Evolutionary conservation across 1,140 invertebrate species (phyloP).

Genomic region (Drosophila insularis): DNA sequence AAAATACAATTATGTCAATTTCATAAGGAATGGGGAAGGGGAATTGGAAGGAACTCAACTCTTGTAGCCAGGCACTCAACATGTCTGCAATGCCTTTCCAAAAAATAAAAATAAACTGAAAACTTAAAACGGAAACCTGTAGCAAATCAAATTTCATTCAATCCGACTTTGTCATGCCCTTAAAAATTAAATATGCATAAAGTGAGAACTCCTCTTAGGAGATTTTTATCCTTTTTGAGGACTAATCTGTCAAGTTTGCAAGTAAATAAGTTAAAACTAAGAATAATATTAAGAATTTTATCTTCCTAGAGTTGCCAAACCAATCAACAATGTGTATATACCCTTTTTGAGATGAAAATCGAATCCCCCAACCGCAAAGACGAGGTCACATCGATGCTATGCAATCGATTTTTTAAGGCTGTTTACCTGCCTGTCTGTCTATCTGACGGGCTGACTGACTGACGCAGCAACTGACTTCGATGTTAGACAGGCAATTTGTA

Average conservation of each 20-base stretch:
- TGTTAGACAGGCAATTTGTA: slow-evolving; percentile 77
- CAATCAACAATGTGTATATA: neutral
- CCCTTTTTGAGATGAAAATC: neutral
- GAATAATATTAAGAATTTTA: too few species aligned
- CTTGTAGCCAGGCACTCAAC: slow-evolving; percentile 40
- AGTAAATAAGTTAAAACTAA: too few species aligned
- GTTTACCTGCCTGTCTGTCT: slow-evolving; percentile 55
- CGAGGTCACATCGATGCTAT: slow-evolving; percentile 65
- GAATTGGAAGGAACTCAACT: slow-evolving; percentile 2
- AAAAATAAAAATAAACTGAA: slow-evolving; percentile 31
- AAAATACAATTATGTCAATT: slow-evolving; percentile 55
- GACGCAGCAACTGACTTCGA: slow-evolving; percentile 32
- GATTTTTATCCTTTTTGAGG: too few species aligned
- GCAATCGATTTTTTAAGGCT: slow-evolving; percentile 63
- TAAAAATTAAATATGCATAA: too few species aligned
- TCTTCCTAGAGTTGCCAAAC: neutral
- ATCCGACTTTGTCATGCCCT: neutral
- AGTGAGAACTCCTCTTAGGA: too few species aligned
- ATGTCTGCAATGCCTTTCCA: slow-evolving; percentile 56
- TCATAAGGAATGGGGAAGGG: neutral
- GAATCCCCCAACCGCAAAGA: slow-evolving; percentile 32
- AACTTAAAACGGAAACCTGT: neutral
- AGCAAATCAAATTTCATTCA: neutral
- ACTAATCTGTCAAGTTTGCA: too few species aligned
- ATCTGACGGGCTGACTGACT: slow-evolving; percentile 33